Percentiles rank a stretch among this genome's conserved stretches.
Conservation (phyloP, 2,797 vertebrate species). For the Tachyglossus aculeatus region DNA sequence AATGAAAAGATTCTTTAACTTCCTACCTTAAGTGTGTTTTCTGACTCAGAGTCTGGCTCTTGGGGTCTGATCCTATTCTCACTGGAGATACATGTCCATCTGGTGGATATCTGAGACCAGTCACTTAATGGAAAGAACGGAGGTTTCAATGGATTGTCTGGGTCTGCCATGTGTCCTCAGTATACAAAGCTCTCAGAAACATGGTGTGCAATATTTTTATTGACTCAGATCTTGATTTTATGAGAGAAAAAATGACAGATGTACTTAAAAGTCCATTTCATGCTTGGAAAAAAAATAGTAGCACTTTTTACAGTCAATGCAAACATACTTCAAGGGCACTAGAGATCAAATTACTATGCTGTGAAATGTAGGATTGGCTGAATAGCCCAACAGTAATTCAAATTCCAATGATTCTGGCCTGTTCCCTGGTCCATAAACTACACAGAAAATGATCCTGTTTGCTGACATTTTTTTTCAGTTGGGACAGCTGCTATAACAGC, state of each 20-base stretch:
- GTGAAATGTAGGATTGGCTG: slow-evolving; percentile 67
- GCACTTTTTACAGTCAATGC: slow-evolving; percentile 51
- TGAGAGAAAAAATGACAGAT: slow-evolving; percentile 58
- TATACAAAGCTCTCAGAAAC: slow-evolving; percentile 31
- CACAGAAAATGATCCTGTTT: slow-evolving; percentile 71
- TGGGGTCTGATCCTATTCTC: not conserved
- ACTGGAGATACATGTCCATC: not conserved
- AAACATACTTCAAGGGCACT: slow-evolving; percentile 71
- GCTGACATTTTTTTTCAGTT: slow-evolving; percentile 71
- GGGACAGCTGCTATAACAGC: slow-evolving; percentile 73
- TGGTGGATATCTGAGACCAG: not conserved
- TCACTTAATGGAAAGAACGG: not conserved
- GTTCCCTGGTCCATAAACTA: slow-evolving; percentile 69
- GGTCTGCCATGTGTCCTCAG: not conserved
- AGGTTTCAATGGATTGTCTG: not conserved
- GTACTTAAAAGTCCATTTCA: slow-evolving; percentile 66
- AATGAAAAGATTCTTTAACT: slow-evolving; percentile 11
- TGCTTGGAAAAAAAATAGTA: slow-evolving; percentile 43
- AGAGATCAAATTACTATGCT: slow-evolving; percentile 70
- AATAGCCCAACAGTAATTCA: slow-evolving; percentile 66
- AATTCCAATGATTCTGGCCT: slow-evolving; percentile 68
- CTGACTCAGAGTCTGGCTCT: slow-evolving; percentile 2
- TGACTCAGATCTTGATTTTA: slow-evolving; percentile 59
- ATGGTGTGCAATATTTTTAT: slow-evolving; percentile 56
- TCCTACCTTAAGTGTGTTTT: not conserved